phyloP scores from a whole-genome alignment of 2,797 vertebrate genomes.

The Threskiornis aethiopicus region DNA sequence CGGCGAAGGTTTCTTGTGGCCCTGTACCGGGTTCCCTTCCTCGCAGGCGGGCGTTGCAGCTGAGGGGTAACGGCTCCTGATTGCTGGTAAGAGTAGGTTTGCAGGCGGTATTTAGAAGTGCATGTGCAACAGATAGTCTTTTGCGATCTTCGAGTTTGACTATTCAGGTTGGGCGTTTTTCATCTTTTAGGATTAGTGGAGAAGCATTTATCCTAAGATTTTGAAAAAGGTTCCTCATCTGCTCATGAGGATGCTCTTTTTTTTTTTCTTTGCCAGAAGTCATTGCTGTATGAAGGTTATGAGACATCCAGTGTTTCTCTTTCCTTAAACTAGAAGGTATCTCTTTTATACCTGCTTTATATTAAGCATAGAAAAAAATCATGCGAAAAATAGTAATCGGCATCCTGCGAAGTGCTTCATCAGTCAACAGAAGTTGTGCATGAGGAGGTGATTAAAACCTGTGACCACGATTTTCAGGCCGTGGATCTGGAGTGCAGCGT shows the following conservation, averaged over 20 bases:
- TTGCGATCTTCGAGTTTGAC: neutral
- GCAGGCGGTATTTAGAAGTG: fast-evolving
- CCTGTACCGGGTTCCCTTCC: neutral
- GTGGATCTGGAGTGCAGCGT: neutral
- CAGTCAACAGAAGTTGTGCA: neutral
- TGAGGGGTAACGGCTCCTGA: neutral
- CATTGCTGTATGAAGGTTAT: neutral
- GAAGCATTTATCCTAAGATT: neutral
- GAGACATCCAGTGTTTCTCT: neutral
- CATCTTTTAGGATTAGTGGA: neutral
- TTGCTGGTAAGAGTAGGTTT: neutral
- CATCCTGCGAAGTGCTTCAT: neutral
- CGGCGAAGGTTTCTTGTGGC: neutral
- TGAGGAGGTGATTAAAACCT: neutral
- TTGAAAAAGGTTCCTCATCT: neutral
- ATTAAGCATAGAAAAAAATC: neutral
- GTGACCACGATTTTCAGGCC: too few relatives aligned
- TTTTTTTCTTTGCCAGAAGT: neutral
- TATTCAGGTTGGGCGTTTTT: fast-evolving
- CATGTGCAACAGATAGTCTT: fast-evolving
- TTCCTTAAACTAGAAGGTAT: neutral
- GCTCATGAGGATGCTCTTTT: neutral
- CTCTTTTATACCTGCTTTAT: neutral
- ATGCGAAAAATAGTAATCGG: fast-evolving
- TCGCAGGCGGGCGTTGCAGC: fast-evolving